Evolutionary conservation across 1,140 invertebrate species (phyloP).

Genomic region (Triops longicaudatus): DNA sequence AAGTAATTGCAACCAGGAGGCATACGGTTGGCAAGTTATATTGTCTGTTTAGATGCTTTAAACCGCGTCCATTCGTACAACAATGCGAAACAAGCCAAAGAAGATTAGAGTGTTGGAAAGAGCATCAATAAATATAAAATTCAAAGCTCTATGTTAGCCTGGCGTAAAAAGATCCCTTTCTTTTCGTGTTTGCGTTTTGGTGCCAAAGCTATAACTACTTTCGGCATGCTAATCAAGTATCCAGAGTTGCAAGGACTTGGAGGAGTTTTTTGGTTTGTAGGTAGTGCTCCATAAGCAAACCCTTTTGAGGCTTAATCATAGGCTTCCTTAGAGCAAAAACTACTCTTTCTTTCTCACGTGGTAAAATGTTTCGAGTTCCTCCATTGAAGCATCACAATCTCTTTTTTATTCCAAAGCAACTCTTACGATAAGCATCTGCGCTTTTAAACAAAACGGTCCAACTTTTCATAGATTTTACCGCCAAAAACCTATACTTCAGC

Average conservation of each 20-base stretch:
- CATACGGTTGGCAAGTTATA: background rate
- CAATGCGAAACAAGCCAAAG: background rate
- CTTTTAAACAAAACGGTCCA: no score
- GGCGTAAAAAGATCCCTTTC: background rate
- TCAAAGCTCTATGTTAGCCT: background rate
- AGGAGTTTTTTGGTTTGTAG: background rate
- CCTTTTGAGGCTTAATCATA: constrained; percentile 1
- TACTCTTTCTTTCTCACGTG: background rate
- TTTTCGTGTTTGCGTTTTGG: background rate
- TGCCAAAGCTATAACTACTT: background rate
- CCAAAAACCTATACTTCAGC: constrained; percentile 15
- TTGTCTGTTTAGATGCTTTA: no score
- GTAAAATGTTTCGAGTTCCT: background rate
- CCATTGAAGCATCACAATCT: background rate
- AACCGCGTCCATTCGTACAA: no score
- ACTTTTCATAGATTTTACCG: background rate
- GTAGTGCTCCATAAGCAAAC: constrained; percentile 1
- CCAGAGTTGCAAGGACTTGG: background rate
- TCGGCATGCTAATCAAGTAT: constrained; percentile 9
- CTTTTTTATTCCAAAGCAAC: background rate
- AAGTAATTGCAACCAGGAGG: constrained; percentile 8
- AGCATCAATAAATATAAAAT: constrained; percentile 12
- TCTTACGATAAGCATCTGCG: background rate
- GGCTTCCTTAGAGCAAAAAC: background rate
- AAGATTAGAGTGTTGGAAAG: constrained; percentile 3